Evolutionary conservation across 2,797 vertebrate genomes (phyloP), one percentile per base, ranked within the genome.

Genomic region (Heliangelus exortis): DNA sequence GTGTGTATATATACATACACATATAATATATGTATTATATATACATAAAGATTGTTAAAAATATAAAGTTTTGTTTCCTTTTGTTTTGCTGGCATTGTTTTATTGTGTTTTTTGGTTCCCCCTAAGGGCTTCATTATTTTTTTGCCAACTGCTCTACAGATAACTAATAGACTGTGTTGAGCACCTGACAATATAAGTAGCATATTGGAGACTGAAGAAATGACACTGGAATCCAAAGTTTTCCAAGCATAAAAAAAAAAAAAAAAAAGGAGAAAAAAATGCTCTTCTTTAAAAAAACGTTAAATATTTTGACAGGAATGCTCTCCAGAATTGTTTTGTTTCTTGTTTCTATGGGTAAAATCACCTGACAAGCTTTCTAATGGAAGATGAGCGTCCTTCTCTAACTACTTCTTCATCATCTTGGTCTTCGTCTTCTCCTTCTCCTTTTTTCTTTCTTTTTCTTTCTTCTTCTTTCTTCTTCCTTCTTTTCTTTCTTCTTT

Each of bases 181-280:
- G 28, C 59, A 57, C 13, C n/a, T 15, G 15, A 21, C 25, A 48
- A 23, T 31, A 55, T 61, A 76, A 82, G 20, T 18, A 58, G 3
- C 7, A 31, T 45, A 11, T n/a, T 39, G 36, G 6, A 65, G 10
- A 57, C 14, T 47, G 6, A 3, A 72, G 18, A 39, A 34, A 28
- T 10, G 55, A 29, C 10, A 28, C 1, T 16, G 3, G 21, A 77
- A 55, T 21, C 8, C 8, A 34, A 28, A 50, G 14, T 1, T 15
- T 65, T 22, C 51, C 1, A 1, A 53, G 22, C 3, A 45, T 16
- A 25, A 12, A 41, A 25, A 47, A 33, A 39, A 31, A 29, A 22
- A 63, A 14, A 7, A 23, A 20, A 10, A 1, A 4, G 1, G 3
- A 45, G 4, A 18, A 22, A 31, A 41, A 45, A 45, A 10, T 21